phyloP scores from a whole-genome alignment of 2,888 invertebrate species.

The Drosophila nigritarsus region DNA sequence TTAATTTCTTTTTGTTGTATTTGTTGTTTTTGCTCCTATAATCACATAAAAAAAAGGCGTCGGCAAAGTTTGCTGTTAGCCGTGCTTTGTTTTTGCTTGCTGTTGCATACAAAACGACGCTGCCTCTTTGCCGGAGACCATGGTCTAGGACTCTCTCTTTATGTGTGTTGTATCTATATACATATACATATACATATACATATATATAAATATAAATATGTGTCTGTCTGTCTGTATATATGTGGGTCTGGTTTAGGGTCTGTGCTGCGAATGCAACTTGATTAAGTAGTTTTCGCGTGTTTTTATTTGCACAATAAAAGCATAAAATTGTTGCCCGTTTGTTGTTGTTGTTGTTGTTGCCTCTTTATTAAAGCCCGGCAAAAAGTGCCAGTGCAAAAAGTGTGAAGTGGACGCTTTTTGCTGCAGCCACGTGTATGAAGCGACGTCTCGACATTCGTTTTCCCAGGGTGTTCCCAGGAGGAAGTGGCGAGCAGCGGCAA shows the following conservation, averaged over 20 bases:
- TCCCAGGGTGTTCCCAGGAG: constrained; percentile 5
- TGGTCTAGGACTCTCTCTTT: neutral
- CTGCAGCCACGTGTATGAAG: constrained; percentile 18
- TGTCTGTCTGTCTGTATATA: constrained; percentile 6
- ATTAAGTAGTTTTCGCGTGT: constrained; percentile 83
- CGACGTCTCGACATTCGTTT: constrained; percentile 14
- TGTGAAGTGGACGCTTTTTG: constrained; percentile 65
- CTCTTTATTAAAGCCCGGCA: constrained; percentile 55
- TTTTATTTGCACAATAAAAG: constrained; percentile 81
- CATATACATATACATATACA: too few species aligned
- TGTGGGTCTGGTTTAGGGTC: constrained; percentile 21
- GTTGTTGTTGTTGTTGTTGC: constrained; percentile 18
- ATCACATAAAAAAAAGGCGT: constrained; percentile 34
- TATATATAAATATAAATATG: neutral
- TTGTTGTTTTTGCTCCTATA: constrained; percentile 36
- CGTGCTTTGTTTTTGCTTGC: constrained; percentile 50
- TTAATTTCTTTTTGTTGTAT: constrained; percentile 20
- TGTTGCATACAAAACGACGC: constrained; percentile 56
- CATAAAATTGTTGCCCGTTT: constrained; percentile 58
- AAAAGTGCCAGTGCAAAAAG: constrained; percentile 59
- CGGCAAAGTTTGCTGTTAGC: constrained; percentile 60
- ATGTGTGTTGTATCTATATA: constrained; percentile 10
- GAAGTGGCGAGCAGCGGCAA: constrained; percentile 8
- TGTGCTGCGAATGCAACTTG: constrained; percentile 64
- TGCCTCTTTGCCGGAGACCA: constrained; percentile 38